Evolutionary conservation across 2,113 vertebrate species (phyloP).

Genomic region (Labeo catla): DNA sequence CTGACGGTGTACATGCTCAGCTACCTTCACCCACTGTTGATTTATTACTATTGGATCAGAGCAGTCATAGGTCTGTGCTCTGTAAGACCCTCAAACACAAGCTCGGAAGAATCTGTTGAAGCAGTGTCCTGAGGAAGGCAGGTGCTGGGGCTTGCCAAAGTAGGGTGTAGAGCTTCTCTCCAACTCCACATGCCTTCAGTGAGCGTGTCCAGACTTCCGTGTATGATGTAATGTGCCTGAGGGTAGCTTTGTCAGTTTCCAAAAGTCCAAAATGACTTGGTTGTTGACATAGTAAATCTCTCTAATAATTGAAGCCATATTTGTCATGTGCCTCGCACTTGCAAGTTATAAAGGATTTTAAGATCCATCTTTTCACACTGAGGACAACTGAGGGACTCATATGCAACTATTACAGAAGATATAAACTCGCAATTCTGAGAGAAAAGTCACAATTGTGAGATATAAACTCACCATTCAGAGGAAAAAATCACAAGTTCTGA

Average conservation of each 20-base stretch:
- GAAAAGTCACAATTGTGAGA: no score
- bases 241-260: conserved; percentile 24
- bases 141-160: conserved; percentile 56
- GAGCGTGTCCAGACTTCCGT: conserved; percentile 42
- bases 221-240: conserved; percentile 36
- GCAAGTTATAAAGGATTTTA: no score
- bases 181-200: conserved; percentile 9
- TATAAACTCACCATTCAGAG: no score
- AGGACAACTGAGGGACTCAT: no score
- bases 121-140: conserved; percentile 53
- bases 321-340: conserved; percentile 8
- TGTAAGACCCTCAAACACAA: conserved; percentile 10
- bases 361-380: no score
- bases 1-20: neutral
- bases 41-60: conserved; percentile 10
- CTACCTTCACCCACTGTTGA: conserved; percentile 21
- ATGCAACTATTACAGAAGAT: no score
- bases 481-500: no score
- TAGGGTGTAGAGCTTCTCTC: conserved; percentile 20
- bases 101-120: conserved; percentile 45
- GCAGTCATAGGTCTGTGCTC: conserved; percentile 13
- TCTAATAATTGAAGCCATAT: conserved; percentile 24
- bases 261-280: neutral
- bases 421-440: no score
- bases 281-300: conserved; percentile 20